Evolutionary conservation across 2,888 invertebrate species (phyloP).

Genomic region (Drosophila gaucha): DNA sequence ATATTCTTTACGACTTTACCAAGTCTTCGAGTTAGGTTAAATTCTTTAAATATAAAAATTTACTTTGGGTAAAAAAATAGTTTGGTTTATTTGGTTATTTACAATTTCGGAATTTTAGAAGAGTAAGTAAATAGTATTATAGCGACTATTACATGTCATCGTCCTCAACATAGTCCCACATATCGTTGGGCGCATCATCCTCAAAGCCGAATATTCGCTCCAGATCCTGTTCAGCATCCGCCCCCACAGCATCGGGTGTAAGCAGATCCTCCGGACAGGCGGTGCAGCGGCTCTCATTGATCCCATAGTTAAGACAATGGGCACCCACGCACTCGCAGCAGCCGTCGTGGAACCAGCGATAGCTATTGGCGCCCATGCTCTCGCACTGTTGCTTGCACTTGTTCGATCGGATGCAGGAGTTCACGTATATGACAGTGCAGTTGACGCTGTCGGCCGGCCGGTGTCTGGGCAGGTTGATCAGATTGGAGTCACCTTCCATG

Average conservation of each 20-base stretch:
- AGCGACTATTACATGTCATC: conserved; percentile 58
- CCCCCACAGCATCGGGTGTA: conserved; percentile 80
- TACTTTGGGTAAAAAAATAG: not conserved
- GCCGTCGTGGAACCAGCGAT: conserved; percentile 97
- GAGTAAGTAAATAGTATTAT: not conserved
- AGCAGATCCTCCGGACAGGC: conserved; percentile 86
- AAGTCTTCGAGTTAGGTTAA: too few species aligned
- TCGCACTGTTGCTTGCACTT: conserved; percentile 82
- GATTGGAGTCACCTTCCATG: conserved; percentile 29
- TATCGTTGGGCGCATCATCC: conserved; percentile 83
- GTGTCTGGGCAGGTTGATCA: conserved; percentile 14
- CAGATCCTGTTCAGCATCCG: conserved; percentile 81
- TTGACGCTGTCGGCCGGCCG: conserved; percentile 52
- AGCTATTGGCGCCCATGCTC: conserved; percentile 85
- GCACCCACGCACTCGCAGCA: conserved; percentile 96
- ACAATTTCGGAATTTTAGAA: conserved; percentile 12
- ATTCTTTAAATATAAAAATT: not conserved
- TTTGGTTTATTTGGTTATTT: conserved; percentile 7
- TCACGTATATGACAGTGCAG: conserved; percentile 83
- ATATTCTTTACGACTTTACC: too few species aligned
- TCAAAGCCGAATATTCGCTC: conserved; percentile 78
- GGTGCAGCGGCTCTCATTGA: conserved; percentile 91
- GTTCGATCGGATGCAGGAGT: conserved; percentile 75
- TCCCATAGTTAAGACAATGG: conserved; percentile 94
- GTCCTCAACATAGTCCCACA: conserved; percentile 87